Base-by-base conservation (phyloP, 1,140 invertebrate species). In the Pantala flavescens region DNA sequence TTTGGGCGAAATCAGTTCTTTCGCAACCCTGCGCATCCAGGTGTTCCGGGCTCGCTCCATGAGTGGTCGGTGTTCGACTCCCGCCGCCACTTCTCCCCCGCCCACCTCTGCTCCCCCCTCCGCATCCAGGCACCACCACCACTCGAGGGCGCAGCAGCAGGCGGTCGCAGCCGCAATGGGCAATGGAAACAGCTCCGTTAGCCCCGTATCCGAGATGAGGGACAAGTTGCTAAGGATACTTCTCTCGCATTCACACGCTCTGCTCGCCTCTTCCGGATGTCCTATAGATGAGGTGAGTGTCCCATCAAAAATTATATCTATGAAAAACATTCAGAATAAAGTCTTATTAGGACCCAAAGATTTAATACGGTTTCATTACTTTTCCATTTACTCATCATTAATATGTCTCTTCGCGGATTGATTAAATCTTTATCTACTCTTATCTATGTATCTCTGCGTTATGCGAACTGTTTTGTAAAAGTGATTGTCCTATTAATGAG, bases 181-280 rank as follows among this genome's bases (percentile, higher is more conserved):
- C 49, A 21, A 16, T 16, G 49, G 49, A 1, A 63, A 21, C 12
- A 21, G 49, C 12, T 19, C 49, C 5, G 49, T 21, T 21, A 90
- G 90, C 55, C 86, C 89, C 1, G 85, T 93, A 3, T 87, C 90
- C 71, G 95, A 98, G 81, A 92, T 98, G 79, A 96, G 96, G 84
- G 95, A 97, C 79, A 97, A 97, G 84, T 86, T 98, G 73, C 85
- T 98, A 11, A 90, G 93, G 82, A 86, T 97, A 24, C 84, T 98
- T 0, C 84, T 98, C 73, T 85, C 93, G 71, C 94, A 97, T 81
- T 95, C 93, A 73, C 93, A 96, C 77, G 90, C 90, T 9, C 84
- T 96, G 70, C 86, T 98, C 36, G 84, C 93, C 74, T 93, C 90
- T 71, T 91, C 93, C 72, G 95, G 95, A 76, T 97, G 95, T 82